Evolutionary conservation across 2,888 invertebrate species (phyloP).

Genomic region (Drosophila buzzatii): DNA sequence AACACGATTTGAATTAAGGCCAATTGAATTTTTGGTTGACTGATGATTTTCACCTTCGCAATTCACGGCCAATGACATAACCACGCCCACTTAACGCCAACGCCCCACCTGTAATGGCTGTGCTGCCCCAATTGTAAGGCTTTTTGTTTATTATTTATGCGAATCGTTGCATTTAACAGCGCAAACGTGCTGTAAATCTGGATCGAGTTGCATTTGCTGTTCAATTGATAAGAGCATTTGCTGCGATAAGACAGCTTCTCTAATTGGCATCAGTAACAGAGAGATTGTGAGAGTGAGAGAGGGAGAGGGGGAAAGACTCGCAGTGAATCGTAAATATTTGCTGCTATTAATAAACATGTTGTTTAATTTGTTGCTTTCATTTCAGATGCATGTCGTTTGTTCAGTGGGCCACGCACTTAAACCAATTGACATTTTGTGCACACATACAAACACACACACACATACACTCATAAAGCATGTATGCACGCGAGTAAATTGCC

Average conservation of each 20-base stretch:
- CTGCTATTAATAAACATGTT: slow-evolving; percentile 54
- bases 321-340: slow-evolving; percentile 19
- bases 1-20: slow-evolving; percentile 25
- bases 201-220: slow-evolving; percentile 17
- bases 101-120: background rate
- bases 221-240: slow-evolving; percentile 47
- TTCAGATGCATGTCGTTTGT: slow-evolving; percentile 31
- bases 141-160: slow-evolving; percentile 1
- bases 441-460: slow-evolving; percentile 14
- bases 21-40: slow-evolving; percentile 48
- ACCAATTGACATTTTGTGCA: slow-evolving; percentile 60
- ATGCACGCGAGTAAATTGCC: slow-evolving; percentile 50
- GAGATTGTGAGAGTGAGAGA: background rate
- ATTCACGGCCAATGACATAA: slow-evolving; percentile 55
- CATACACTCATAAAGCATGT: slow-evolving; percentile 22
- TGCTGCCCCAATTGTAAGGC: background rate
- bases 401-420: slow-evolving; percentile 61
- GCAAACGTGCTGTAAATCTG: slow-evolving; percentile 41
- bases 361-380: slow-evolving; percentile 36
- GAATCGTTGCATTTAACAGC: slow-evolving; percentile 24
- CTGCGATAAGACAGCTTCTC: slow-evolving; percentile 38
- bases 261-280: slow-evolving; percentile 43
- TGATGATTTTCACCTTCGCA: slow-evolving; percentile 57
- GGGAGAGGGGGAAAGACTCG: background rate
- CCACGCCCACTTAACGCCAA: background rate